Evolutionary conservation across 2,113 vertebrate species (phyloP).

Genomic region (Erythrolamprus reginae): DNA sequence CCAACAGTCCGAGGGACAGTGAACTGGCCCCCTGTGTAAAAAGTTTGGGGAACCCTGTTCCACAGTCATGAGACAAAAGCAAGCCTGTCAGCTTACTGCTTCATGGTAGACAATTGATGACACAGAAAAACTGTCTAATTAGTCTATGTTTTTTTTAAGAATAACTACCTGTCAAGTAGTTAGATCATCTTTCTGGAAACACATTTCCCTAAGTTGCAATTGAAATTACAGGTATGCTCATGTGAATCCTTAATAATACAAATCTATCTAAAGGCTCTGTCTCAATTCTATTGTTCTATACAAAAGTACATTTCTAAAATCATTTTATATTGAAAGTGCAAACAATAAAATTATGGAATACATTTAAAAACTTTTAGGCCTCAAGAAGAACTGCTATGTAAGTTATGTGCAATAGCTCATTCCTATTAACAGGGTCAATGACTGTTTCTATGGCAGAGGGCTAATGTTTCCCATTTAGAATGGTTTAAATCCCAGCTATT

Average conservation of each 20-base stretch:
- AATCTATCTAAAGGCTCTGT: slow-evolving; percentile 50
- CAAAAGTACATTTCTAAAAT: slow-evolving; percentile 40
- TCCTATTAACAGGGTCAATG: slow-evolving; percentile 45
- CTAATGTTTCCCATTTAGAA: slow-evolving; percentile 40
- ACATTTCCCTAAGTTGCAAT: slow-evolving; percentile 42
- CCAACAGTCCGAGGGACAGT: too few species aligned
- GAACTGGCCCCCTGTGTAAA: too few species aligned
- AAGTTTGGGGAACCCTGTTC: too few species aligned
- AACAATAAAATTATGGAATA: slow-evolving; percentile 49
- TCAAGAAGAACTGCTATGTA: slow-evolving; percentile 29
- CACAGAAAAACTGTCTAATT: slow-evolving; percentile 55
- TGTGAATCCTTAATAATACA: slow-evolving; percentile 43
- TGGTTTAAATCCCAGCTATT: slow-evolving; percentile 45
- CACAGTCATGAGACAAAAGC: slow-evolving; percentile 15
- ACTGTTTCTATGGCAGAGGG: slow-evolving; percentile 24
- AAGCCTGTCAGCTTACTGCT: slow-evolving; percentile 21
- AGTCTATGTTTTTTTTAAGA: slow-evolving; percentile 51
- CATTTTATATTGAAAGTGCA: slow-evolving; percentile 38
- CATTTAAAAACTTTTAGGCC: slow-evolving; percentile 44
- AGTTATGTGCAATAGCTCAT: slow-evolving; percentile 29
- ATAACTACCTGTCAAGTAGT: slow-evolving; percentile 51
- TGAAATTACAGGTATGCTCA: slow-evolving; percentile 56
- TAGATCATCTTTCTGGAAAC: slow-evolving; percentile 56
- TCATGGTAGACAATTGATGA: slow-evolving; percentile 32
- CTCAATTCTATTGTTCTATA: slow-evolving; percentile 40